phyloP scores from a whole-genome alignment of 2,113 vertebrate genomes.

The Apteryx owenii region DNA sequence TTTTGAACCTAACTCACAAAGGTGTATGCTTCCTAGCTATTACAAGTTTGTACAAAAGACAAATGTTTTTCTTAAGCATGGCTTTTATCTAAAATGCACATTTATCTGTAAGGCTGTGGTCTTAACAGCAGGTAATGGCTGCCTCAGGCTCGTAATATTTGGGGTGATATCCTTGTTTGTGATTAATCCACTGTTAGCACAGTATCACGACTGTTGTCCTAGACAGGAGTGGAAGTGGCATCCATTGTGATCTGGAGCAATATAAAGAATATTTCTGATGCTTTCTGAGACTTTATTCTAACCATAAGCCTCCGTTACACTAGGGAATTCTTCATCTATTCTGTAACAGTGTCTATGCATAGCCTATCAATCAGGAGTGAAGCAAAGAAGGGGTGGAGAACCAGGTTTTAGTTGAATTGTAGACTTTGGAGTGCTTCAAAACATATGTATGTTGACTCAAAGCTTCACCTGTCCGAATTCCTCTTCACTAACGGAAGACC shows the following conservation, averaged over 20 bases:
- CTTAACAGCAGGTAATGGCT: neutral
- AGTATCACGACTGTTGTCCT: neutral
- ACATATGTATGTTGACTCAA: neutral
- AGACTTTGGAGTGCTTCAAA: neutral
- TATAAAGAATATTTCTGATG: neutral
- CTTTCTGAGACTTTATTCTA: neutral
- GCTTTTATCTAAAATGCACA: neutral
- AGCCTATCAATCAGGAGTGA: rapidly evolving
- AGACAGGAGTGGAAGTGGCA: neutral
- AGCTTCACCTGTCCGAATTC: neutral
- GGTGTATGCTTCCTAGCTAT: neutral
- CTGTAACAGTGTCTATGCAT: neutral
- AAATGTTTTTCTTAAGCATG: neutral
- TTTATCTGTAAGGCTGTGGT: neutral
- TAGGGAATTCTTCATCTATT: neutral
- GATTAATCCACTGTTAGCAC: neutral
- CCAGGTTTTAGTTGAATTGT: too few species aligned
- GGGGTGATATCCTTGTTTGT: neutral
- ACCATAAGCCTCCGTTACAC: rapidly evolving
- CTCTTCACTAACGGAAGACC: neutral
- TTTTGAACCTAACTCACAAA: neutral
- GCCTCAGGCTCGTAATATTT: neutral
- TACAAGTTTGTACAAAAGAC: neutral
- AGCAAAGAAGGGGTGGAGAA: neutral
- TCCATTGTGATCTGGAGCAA: neutral